Evolutionary conservation across 2,888 invertebrate genomes (phyloP), one percentile per base, ranked within the genome.

Genomic region (Thymelicus sylvestris): DNA sequence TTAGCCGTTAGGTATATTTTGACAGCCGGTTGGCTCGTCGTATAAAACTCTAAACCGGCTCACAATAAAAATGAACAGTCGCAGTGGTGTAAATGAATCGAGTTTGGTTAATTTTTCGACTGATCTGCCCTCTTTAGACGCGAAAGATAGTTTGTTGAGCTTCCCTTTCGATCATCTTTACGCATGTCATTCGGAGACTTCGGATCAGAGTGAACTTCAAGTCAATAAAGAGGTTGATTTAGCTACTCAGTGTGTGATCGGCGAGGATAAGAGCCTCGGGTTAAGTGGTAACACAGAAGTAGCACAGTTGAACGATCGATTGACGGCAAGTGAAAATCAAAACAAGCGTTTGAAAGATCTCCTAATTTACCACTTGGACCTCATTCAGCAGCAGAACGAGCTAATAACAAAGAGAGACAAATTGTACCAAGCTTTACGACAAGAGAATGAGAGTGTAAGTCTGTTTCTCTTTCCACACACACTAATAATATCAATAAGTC

Each of bases 351-450:
- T 96, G 66, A 97, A 97, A 89, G 96, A 97, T 76, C 95, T 98
- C 83, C 92, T 98, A 75, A 91, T 97, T 72, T 95, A 97, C 77
- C 98, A 98, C 86, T 93, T 98, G 81, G 98, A 98, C 88, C 93
- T 98, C 74, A 97, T 98, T 84, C 98, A 98, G 86, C 97, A 98
- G 89, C 98, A 98, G 89, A 97, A 97, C 81, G 97, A 98, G 82
- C 95, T 96, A 80, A 95, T 98, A 75, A 94, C 95, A 77, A 96
- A 96, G 78, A 97, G 97, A 88, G 98, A 98, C 79, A 97, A 96
- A 85, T 94, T 96, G 67, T 95, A 97, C 75, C 95, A 95, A 72
- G 94, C 95, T 68, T 91, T 97, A 48, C 95, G 95, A 82, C 95
- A 96, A 80, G 98, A 98, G 90, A 97, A 97, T 93, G 96, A 97